Conservation (phyloP, 2,113 vertebrate species). For the Microcebus tavaratra region DNA sequence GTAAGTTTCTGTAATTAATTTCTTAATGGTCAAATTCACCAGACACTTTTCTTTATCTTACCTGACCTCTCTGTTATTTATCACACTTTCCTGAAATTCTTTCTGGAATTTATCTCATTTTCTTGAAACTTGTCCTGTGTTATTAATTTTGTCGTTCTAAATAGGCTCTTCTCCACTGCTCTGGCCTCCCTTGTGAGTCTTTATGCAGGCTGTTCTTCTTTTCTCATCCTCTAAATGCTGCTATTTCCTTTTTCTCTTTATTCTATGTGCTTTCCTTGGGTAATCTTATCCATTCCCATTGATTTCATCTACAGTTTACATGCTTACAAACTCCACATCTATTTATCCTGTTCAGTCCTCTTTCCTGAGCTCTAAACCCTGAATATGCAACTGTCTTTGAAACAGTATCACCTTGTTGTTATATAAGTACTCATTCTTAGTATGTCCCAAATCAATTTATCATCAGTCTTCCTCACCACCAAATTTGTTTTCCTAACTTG, state of each 20-base stretch:
- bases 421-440: background rate
- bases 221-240: background rate
- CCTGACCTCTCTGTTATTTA: background rate
- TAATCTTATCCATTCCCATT: background rate
- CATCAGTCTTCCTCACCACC: background rate
- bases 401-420: background rate
- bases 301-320: background rate
- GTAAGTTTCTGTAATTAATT: background rate
- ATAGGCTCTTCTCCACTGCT: background rate
- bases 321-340: background rate
- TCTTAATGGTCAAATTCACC: background rate
- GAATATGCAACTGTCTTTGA: background rate
- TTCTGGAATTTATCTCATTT: background rate
- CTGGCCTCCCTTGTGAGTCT: background rate
- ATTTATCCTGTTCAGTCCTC: background rate
- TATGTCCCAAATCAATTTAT: background rate
- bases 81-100: conserved; percentile 6
- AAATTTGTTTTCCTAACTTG: background rate
- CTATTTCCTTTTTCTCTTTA: background rate
- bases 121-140: background rate
- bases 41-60: background rate
- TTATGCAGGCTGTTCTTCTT: background rate
- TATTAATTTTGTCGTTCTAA: conserved; percentile 1
- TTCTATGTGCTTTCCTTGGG: background rate
- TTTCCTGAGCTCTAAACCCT: background rate